Evolutionary conservation across 2,113 vertebrate species (phyloP), one percentile per base, ranked within the genome.

Genomic region (Callionymus lyra): DNA sequence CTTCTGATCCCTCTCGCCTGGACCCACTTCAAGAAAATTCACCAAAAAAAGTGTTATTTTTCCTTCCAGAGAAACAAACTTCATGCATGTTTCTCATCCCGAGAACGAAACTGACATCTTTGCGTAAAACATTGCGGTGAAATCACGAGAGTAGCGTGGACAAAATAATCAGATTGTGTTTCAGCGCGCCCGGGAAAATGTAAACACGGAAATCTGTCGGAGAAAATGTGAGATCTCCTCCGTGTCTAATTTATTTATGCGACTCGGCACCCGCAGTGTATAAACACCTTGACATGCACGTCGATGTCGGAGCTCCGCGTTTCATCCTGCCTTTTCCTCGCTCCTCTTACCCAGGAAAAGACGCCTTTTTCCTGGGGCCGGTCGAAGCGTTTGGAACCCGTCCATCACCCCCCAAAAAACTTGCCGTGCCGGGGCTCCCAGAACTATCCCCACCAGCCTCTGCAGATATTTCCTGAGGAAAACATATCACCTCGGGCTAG

Each of bases 381-480:
- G 53, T 59, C 43, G 40, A 38, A 68, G 33, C 53, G n/a, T 39
- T 49, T 34, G 38, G 35, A 34, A 48, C 11, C 6, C 2, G 38
- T 35, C 15, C 14, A 41, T 31, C 41, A 21, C 16, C 44, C 34
- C 12, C 37, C 44, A 56, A 34, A 43, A 35, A 36, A 65, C 59
- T 57, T 13, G 12, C 13, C 58, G 62, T 18, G 61, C 65, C 55
- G 51, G n/a, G 35, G 61, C 68, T 77, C 72, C 58, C 65, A 68
- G 54, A 35, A 39, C 71, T 67, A 62, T 53, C 68, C 58, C 79
- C 53, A 65, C 72, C 56, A 68, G 57, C 74, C 70, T 77, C 72
- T 62, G 53, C 76, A 82, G 77, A 84, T 84, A 84, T 85, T 84
- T 85, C 83, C 83, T 83, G 81, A 84, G 76, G 73, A 83, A 85